Base-by-base conservation (phyloP, 2,888 invertebrate genomes). In the Drosophila quinaria region DNA sequence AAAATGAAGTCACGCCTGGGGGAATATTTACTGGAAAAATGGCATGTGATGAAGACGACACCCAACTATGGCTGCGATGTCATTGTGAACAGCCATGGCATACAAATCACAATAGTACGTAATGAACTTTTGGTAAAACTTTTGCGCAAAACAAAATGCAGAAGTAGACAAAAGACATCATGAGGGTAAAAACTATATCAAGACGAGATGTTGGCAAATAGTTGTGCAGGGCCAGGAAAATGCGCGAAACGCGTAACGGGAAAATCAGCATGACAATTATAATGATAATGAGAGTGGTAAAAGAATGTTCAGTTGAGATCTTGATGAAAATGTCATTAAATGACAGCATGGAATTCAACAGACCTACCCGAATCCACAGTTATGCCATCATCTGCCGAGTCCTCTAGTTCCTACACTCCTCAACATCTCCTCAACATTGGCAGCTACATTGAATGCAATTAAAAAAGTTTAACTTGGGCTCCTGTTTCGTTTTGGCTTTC, bases 201-300 rank as follows among this genome's bases (percentile, higher is more conserved):
- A 10, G 6, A n/a, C 5, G 6, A 25, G 15, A 75, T 81, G 80
- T 74, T 81, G 66, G 80, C 70, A 80, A 74, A 83, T 72, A 80
- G 70, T 74, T 69, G 50, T 69, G 50, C 41, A 8, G 54, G 51
- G 58, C 35, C 33, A 58, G n/a, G 29, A 63, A 58, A 67, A 70
- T 56, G 67, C 56, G 60, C 64, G 42, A 56, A 66, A 33, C 52
- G 49, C 44, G 70, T 5, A 50, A 61, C 64, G 69, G 76, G 69
- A 86, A 44, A 84, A 86, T 86, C 84, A 85, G 84, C 84, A 86
- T 86, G 86, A 85, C 84, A 85, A 86, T 85, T 85, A 84, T 85
- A 86, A 85, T 85, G 86, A 86, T 85, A 85, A 85, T 85, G 84
- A 86, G 86, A 37, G 62, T 51, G 60, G 51, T 31, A 37, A 51